Evolutionary conservation across 1,140 invertebrate genomes (phyloP), one percentile per base, ranked within the genome.

Genomic region (Meloidogyne floridensis): DNA sequence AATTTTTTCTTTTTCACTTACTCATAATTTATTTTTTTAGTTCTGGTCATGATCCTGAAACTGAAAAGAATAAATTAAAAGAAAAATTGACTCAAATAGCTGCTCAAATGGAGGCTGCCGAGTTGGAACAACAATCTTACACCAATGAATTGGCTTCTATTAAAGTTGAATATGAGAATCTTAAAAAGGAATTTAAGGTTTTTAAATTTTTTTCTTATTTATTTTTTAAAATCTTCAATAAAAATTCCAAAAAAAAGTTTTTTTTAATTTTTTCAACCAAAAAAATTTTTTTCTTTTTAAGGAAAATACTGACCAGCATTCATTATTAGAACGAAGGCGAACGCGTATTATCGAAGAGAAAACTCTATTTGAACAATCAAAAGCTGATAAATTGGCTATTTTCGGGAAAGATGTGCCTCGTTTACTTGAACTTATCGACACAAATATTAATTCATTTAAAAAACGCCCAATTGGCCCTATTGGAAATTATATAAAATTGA

Each of bases 381-480:
- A 82, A 51, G 70, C 32, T 51, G 72, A 82, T 69, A 80, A 75
- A 15, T 15, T 84, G 15, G 81, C 80, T 9, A 18, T 84, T n/a
- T 78, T 84, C 51, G 83, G 83, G 5, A 4, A 8, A 56, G 74
- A 84, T 13, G 72, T 85, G 4, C 65, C 80, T 65, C n/a, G 32
- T 51, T 42, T 84, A n/a, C 51, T 77, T 32, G 15, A 82, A 73
- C 69, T 82, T 69, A 70, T 84, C 51, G n/a, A 75, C 8, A 15
- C 3, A 0, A 83, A 84, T 53, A 59, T 32, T 42, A 18, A 32
- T 0, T 10, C 11, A n/a, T 84, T 84, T 20, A 43, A 65, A 53
- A 69, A 75, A 69, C 5, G n/a, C 51, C 83, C 83, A 20, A 85
- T 84, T 47, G 83, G 83, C 11, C 83, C 83, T 18, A 71, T 85